Evolutionary conservation across 2,113 vertebrate species (phyloP).

Genomic region (Psilopsiagon aymara): DNA sequence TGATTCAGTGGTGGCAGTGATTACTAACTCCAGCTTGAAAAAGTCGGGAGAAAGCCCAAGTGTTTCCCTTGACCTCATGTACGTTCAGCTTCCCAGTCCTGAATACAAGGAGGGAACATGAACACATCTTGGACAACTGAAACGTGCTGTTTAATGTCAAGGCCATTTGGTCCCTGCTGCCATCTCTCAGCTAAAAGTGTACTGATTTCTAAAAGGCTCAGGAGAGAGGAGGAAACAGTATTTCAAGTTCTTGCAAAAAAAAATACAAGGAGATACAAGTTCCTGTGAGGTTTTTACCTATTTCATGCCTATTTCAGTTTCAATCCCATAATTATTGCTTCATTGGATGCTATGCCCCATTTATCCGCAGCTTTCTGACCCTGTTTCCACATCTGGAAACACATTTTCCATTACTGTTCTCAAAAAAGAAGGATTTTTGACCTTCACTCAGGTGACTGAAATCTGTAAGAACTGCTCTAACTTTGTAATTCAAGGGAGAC

Average conservation of each 20-base stretch:
- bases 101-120: not conserved
- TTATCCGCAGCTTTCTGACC: constrained; percentile 39
- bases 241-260: not conserved
- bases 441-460: constrained; percentile 26
- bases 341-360: not conserved
- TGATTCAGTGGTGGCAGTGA: not conserved
- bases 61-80: not conserved
- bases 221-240: not conserved
- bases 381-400: constrained; percentile 24
- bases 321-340: constrained; percentile 45
- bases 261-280: not conserved
- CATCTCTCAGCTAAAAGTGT: not conserved
- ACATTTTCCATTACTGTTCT: not conserved
- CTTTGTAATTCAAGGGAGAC: not conserved
- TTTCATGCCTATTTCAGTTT: constrained; percentile 17
- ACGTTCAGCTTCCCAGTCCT: not conserved
- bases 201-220: not conserved
- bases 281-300: constrained; percentile 50
- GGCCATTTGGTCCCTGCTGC: not conserved
- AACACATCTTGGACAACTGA: not conserved
- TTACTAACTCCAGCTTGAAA: not conserved
- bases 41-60: not conserved
- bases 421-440: constrained; percentile 1
- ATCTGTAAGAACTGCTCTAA: not conserved
- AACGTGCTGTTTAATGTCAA: not conserved